Evolutionary conservation across 2,113 vertebrate species (phyloP).

Genomic region (Sus scrofa): DNA sequence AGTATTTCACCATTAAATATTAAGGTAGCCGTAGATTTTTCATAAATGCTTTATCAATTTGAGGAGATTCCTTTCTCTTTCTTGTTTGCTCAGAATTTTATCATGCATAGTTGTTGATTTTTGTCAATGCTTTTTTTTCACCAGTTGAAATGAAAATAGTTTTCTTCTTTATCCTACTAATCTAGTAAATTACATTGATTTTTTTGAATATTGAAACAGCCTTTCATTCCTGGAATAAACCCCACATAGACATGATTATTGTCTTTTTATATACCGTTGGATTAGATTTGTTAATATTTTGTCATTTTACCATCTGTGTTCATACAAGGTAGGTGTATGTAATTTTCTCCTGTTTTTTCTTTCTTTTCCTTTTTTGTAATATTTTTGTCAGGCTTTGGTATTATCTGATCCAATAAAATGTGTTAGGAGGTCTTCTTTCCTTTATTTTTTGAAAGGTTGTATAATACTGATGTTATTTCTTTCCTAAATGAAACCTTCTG

Average conservation of each 20-base stretch:
- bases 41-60: neutral
- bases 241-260: neutral
- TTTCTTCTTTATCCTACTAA: neutral
- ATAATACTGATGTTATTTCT: neutral
- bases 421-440: neutral
- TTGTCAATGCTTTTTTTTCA: neutral
- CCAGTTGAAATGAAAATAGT: neutral
- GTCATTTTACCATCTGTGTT: neutral
- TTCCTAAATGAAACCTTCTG: neutral
- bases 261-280: neutral
- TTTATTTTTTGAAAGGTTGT: neutral
- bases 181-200: neutral
- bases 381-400: neutral
- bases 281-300: neutral
- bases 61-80: neutral
- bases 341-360: neutral
- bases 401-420: neutral
- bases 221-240: neutral
- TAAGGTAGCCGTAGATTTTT: neutral
- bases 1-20: neutral
- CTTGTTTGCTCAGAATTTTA: neutral
- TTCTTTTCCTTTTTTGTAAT: neutral
- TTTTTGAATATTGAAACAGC: neutral
- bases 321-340: neutral
- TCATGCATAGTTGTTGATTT: neutral